These are phyloP conservation scores for Sipha maydis DNA, from an alignment of 2,888 invertebrate genomes.

Conservation along the genomic window DNA sequence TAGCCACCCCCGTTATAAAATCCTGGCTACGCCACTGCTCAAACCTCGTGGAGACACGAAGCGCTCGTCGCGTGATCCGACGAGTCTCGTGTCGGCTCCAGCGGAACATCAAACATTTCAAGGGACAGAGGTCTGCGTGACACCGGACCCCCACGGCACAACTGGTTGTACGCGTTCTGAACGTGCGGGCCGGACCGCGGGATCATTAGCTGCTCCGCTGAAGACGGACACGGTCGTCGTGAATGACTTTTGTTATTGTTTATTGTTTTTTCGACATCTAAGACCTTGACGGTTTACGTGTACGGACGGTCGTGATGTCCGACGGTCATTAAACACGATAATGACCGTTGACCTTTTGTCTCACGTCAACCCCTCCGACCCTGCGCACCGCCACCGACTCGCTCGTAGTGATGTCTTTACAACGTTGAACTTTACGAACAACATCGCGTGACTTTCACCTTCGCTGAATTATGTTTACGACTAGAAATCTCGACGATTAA, in stretches of 20 bases:
- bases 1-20: too few species aligned
- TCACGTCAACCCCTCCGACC: background rate
- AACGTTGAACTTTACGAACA: background rate
- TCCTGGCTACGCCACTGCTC: too few species aligned
- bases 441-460: background rate
- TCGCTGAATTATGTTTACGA: background rate
- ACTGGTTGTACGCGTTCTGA: too few species aligned
- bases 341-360: background rate
- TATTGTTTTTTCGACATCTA: background rate
- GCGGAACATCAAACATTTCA: too few species aligned
- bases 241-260: constrained; percentile 17
- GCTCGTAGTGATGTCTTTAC: background rate
- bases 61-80: too few species aligned
- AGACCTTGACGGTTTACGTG: background rate
- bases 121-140: too few species aligned
- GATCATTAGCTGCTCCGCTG: too few species aligned
- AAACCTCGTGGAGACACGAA: too few species aligned
- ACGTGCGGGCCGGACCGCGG: too few species aligned
- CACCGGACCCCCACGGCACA: too few species aligned
- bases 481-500: background rate
- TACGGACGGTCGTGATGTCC: background rate
- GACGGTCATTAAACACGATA: constrained; percentile 21
- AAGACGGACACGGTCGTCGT: background rate
- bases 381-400: background rate
- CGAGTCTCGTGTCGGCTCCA: too few species aligned